Evolutionary conservation across 1,140 invertebrate species (phyloP).

Genomic region (Drosophila equinoxialis): DNA sequence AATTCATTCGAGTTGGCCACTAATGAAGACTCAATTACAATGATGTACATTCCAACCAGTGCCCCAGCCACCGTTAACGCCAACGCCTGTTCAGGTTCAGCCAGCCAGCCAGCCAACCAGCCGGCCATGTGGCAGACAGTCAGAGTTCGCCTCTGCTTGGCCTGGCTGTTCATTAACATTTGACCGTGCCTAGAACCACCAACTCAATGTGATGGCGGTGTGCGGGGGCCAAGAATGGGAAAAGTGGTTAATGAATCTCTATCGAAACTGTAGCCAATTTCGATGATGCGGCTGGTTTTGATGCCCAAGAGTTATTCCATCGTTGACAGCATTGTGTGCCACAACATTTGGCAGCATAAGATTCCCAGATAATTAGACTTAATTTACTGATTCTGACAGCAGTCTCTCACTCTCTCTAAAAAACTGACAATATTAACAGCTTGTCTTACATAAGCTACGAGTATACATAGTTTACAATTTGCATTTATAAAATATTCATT

Average conservation of each 20-base stretch:
- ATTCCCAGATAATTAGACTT: slow-evolving; percentile 69
- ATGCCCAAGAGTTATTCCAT: slow-evolving; percentile 42
- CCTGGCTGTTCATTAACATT: slow-evolving; percentile 72
- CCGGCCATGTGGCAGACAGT: background rate
- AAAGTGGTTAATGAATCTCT: slow-evolving; percentile 71
- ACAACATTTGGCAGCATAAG: slow-evolving; percentile 63
- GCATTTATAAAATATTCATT: background rate
- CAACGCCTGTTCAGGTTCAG: slow-evolving; percentile 16
- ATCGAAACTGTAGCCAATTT: slow-evolving; percentile 47
- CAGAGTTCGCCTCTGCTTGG: slow-evolving; percentile 13
- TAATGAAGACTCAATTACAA: slow-evolving; percentile 82
- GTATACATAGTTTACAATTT: background rate
- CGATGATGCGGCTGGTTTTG: slow-evolving; percentile 62
- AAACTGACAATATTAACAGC: slow-evolving; percentile 32
- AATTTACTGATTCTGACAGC: slow-evolving; percentile 68
- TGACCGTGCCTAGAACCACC: slow-evolving; percentile 44
- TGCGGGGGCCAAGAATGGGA: background rate
- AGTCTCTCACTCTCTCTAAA: slow-evolving; percentile 5
- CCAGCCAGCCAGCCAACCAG: background rate
- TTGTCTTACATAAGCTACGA: background rate
- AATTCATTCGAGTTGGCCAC: slow-evolving; percentile 64
- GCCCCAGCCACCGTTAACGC: background rate
- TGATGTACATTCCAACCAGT: slow-evolving; percentile 61
- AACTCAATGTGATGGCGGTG: background rate
- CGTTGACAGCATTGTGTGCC: slow-evolving; percentile 63